Percentiles rank a stretch among this genome's conserved stretches.
phyloP scores from a whole-genome alignment of 2,888 invertebrate species.

The Catonia carolina region DNA sequence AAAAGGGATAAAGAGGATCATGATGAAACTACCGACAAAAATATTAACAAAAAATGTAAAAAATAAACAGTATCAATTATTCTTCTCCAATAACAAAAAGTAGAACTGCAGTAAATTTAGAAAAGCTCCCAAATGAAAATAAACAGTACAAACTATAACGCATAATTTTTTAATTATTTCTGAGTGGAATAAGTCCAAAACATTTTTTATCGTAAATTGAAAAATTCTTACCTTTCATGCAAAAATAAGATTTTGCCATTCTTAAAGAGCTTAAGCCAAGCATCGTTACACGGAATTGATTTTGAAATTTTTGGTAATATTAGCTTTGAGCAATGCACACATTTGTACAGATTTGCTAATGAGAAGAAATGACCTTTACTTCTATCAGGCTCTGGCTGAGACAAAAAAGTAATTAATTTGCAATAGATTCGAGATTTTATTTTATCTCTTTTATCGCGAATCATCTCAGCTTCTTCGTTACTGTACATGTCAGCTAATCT shows the following conservation, averaged over 20 bases:
- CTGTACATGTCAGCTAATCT: conserved; percentile 83
- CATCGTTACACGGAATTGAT: conserved; percentile 64
- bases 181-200: too few relatives aligned
- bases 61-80: too few relatives aligned
- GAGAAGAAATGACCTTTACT: conserved; percentile 74
- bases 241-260: conserved; percentile 65
- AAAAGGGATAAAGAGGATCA: too few relatives aligned
- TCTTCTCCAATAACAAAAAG: too few relatives aligned
- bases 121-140: too few relatives aligned
- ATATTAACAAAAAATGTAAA: too few relatives aligned
- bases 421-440: conserved; percentile 77
- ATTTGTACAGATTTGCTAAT: conserved; percentile 68
- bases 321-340: conserved; percentile 59
- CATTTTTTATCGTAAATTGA: too few relatives aligned
- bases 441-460: conserved; percentile 83
- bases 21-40: too few relatives aligned
- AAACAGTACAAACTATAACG: too few relatives aligned
- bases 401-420: conserved; percentile 70
- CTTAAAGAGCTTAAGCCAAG: conserved; percentile 63
- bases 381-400: conserved; percentile 67
- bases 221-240: conserved; percentile 59
- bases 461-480: conserved; percentile 75
- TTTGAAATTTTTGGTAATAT: conserved; percentile 63
- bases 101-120: too few relatives aligned
- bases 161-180: too few relatives aligned